Conservation (phyloP, 2,113 vertebrate species). For the Eretmochelys imbricata region DNA sequence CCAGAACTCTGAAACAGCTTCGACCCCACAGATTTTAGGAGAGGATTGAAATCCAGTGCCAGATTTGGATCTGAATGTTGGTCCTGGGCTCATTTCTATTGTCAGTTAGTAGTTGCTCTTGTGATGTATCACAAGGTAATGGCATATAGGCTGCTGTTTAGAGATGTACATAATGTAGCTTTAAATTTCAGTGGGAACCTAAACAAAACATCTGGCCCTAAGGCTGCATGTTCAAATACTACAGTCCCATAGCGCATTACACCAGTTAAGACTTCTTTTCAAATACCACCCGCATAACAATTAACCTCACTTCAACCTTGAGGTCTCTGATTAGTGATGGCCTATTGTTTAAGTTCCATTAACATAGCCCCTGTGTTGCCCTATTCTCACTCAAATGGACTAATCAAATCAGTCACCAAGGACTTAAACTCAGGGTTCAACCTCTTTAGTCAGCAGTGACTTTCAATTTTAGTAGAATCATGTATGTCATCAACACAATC, state of each 20-base stretch:
- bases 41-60: slow-evolving; percentile 48
- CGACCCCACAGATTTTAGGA: slow-evolving; percentile 44
- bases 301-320: slow-evolving; percentile 94
- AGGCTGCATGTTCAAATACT: slow-evolving; percentile 89
- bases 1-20: slow-evolving; percentile 47
- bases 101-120: slow-evolving; percentile 66
- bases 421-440: slow-evolving; percentile 76
- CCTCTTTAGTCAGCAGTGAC: slow-evolving; percentile 75
- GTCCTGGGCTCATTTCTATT: slow-evolving; percentile 63
- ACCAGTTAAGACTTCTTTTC: slow-evolving; percentile 89
- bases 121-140: slow-evolving; percentile 65
- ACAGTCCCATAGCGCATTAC: slow-evolving; percentile 89
- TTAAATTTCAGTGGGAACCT: slow-evolving; percentile 87
- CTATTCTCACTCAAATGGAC: slow-evolving; percentile 85
- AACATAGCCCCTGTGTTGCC: slow-evolving; percentile 88
- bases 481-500: slow-evolving; percentile 73
- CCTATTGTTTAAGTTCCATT: slow-evolving; percentile 91
- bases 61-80: slow-evolving; percentile 55
- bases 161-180: slow-evolving; percentile 78
- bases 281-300: slow-evolving; percentile 91
- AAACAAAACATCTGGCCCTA: slow-evolving; percentile 90
- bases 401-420: slow-evolving; percentile 89
- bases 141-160: slow-evolving; percentile 70
- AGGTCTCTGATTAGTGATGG: slow-evolving; percentile 95
- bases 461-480: slow-evolving; percentile 73